Conservation (phyloP, 2,797 vertebrate genomes). For the Capromys pilorides region DNA sequence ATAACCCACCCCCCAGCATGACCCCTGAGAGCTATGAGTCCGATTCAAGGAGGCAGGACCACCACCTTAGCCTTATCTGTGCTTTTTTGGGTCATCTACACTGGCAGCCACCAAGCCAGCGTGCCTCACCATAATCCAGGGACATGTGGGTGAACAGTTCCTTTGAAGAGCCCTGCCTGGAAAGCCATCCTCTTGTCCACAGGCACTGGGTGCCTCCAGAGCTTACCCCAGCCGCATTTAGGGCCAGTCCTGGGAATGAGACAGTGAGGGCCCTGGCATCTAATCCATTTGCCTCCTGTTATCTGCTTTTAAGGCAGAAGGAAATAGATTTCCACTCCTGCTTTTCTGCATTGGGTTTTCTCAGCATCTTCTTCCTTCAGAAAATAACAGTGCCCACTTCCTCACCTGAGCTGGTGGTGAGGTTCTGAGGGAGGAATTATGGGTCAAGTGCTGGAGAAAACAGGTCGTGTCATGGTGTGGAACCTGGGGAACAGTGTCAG, state of each 20-base stretch:
- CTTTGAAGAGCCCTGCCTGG: not conserved
- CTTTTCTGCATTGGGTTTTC: not conserved
- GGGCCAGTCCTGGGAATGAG: not conserved
- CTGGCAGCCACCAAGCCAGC: not conserved
- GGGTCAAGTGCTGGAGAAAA: not conserved
- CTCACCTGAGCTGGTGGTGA: not conserved
- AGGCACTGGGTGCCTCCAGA: not conserved
- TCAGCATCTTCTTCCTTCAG: not conserved
- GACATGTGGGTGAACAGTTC: not conserved
- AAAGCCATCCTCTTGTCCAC: not conserved
- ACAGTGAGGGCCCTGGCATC: not conserved
- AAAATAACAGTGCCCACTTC: not conserved
- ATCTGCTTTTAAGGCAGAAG: not conserved
- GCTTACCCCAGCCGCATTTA: not conserved
- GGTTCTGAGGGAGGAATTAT: not conserved
- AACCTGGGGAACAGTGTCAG: not conserved
- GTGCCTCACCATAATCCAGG: not conserved
- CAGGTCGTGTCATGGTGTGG: not conserved
- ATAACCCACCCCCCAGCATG: too few relatives aligned
- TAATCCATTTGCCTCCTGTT: not conserved
- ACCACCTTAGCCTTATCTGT: fast-evolving
- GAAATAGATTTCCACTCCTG: not conserved
- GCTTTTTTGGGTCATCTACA: not conserved
- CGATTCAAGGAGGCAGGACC: too few relatives aligned
- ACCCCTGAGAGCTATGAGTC: not conserved